Evolutionary conservation across 2,113 vertebrate genomes (phyloP).

Genomic region (Plecturocebus donacophilus): DNA sequence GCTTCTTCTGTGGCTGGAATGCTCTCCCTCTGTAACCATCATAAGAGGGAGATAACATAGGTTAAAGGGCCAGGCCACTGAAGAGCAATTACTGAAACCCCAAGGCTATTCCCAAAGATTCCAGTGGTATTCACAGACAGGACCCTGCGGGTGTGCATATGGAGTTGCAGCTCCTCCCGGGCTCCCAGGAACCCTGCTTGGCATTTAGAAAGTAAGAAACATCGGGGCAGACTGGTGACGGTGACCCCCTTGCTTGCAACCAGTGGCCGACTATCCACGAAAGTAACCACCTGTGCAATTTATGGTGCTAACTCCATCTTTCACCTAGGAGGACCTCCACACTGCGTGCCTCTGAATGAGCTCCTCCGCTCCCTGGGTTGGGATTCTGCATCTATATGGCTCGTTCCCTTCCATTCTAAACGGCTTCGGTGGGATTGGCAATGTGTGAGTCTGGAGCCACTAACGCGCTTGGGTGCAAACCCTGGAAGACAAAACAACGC

Average conservation of each 20-base stretch:
- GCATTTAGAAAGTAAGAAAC: neutral
- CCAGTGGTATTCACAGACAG: neutral
- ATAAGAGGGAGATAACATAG: neutral
- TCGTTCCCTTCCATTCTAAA: neutral
- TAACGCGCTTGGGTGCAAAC: neutral
- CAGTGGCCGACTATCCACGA: neutral
- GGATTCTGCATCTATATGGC: neutral
- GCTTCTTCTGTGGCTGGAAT: neutral
- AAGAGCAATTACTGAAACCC: neutral
- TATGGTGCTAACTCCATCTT: accelerated
- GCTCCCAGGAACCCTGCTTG: neutral
- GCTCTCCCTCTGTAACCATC: neutral
- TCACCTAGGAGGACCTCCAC: accelerated
- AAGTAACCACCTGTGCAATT: accelerated
- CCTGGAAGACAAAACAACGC: neutral
- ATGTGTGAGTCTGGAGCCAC: neutral
- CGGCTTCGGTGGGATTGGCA: neutral
- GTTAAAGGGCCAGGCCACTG: neutral
- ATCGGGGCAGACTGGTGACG: accelerated
- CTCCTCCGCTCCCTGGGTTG: neutral
- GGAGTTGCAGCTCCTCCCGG: neutral
- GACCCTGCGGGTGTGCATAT: accelerated
- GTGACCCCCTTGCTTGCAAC: neutral
- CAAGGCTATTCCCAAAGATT: neutral
- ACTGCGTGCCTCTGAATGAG: neutral